Evolutionary conservation across 35 echinoderm and acorn worm species (phyloP).

Genomic region (Apostichopus californicus): DNA sequence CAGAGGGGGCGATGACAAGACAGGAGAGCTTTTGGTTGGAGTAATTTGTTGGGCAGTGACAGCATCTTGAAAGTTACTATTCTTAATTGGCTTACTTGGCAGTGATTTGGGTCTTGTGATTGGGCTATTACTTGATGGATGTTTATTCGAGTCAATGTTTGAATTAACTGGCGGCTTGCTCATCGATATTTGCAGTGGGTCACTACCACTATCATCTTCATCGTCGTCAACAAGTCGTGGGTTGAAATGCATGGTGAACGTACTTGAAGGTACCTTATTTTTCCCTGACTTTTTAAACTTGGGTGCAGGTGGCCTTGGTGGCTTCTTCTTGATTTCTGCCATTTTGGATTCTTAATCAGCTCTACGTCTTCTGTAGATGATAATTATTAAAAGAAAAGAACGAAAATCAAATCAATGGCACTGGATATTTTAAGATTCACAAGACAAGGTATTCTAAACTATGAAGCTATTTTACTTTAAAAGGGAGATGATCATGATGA

Average conservation of each 20-base stretch:
- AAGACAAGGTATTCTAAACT: too few species aligned
- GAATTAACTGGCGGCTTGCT: background rate
- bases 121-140: background rate
- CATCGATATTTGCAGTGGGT: conserved; percentile 40
- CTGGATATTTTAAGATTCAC: too few species aligned
- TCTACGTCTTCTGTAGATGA: background rate
- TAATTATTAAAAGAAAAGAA: background rate
- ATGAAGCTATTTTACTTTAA: too few species aligned
- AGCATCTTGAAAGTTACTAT: background rate
- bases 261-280: background rate
- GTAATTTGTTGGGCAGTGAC: background rate
- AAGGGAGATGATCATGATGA: too few species aligned
- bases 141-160: background rate
- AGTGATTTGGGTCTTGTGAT: conserved; percentile 18
- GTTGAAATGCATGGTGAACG: conserved; percentile 31
- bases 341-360: background rate
- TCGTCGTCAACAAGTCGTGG: conserved; percentile 13
- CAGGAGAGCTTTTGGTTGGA: conserved; percentile 16
- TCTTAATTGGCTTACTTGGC: background rate
- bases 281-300: conserved; percentile 44
- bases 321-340: conserved; percentile 37
- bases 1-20: conserved; percentile 5
- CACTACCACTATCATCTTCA: background rate
- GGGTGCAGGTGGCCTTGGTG: conserved; percentile 47
- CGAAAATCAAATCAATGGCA: background rate